phyloP scores from a whole-genome alignment of 2,888 invertebrate species.

The Melanchra persicariae region DNA sequence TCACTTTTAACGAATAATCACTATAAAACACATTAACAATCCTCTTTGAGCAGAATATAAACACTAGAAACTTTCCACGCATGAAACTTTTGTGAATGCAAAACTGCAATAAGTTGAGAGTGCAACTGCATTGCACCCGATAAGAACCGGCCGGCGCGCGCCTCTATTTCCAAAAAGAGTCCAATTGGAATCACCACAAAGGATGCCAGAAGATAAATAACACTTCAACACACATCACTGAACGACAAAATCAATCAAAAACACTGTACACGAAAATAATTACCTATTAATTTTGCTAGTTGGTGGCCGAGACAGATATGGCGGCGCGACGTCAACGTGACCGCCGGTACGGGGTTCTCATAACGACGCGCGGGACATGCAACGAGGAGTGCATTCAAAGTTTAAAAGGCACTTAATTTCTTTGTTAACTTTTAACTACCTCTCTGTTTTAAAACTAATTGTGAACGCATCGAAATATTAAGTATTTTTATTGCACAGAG shows the following conservation, averaged over 20 bases:
- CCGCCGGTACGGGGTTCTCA: slow-evolving; percentile 94
- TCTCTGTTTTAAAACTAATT: slow-evolving; percentile 85
- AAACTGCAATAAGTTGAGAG: slow-evolving; percentile 91
- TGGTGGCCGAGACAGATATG: slow-evolving; percentile 92
- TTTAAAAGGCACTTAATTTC: slow-evolving; percentile 86
- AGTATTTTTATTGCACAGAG: slow-evolving; percentile 90
- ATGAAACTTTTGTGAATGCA: slow-evolving; percentile 88
- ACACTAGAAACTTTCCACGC: slow-evolving; percentile 89
- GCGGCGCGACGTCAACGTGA: slow-evolving; percentile 93
- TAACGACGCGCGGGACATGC: slow-evolving; percentile 94
- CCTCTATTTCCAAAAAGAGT: slow-evolving; percentile 88
- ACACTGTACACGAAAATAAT: slow-evolving; percentile 90
- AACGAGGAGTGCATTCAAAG: slow-evolving; percentile 92
- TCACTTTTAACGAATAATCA: slow-evolving; percentile 85
- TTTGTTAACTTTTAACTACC: slow-evolving; percentile 80
- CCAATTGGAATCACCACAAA: slow-evolving; percentile 84
- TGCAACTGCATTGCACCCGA: slow-evolving; percentile 91
- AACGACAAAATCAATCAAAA: slow-evolving; percentile 78
- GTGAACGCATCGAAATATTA: slow-evolving; percentile 83
- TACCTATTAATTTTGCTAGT: slow-evolving; percentile 92
- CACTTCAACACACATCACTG: slow-evolving; percentile 86
- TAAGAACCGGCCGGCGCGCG: slow-evolving; percentile 91
- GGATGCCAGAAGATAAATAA: slow-evolving; percentile 77
- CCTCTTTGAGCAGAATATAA: slow-evolving; percentile 78
- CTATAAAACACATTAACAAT: slow-evolving; percentile 85